These are phyloP conservation scores for Arizona elegans DNA, from an alignment of 2,113 vertebrate genomes.

Conservation along the genomic window DNA sequence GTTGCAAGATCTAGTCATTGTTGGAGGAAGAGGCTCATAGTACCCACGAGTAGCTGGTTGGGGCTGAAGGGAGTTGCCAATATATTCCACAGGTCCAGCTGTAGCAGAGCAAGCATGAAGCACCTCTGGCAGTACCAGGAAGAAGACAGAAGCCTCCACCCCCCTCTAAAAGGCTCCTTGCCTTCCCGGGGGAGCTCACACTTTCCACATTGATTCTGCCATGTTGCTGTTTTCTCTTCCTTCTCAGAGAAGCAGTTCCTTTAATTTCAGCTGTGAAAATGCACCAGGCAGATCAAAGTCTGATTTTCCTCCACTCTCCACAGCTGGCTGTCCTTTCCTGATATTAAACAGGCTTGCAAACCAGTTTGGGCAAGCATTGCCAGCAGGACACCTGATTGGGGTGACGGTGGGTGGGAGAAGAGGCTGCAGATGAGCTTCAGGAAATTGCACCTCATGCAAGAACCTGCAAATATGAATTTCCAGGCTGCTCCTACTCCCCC, in stretches of 20 bases:
- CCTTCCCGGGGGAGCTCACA: slow-evolving; percentile 4
- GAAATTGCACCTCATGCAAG: background rate
- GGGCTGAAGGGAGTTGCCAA: background rate
- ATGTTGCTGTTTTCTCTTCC: background rate
- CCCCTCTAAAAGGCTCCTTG: background rate
- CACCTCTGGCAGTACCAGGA: background rate
- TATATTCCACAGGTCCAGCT: background rate
- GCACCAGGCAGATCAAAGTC: slow-evolving; percentile 11
- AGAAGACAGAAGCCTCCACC: background rate
- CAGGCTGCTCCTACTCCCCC: background rate
- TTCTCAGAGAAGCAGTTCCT: background rate
- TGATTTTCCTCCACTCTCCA: background rate
- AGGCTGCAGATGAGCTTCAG: background rate
- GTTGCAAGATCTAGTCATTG: background rate
- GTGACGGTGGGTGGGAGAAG: background rate
- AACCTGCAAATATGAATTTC: background rate
- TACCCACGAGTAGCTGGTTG: background rate
- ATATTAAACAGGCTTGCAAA: slow-evolving; percentile 1
- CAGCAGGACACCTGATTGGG: background rate
- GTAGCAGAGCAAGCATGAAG: background rate
- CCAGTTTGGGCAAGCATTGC: slow-evolving; percentile 8
- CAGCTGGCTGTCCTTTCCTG: background rate
- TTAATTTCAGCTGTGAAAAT: slow-evolving; percentile 34
- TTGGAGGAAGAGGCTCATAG: background rate
- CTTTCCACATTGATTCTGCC: slow-evolving; percentile 1